phyloP scores from a whole-genome alignment of 1,140 invertebrate species.

The Ridgeia piscesae region DNA sequence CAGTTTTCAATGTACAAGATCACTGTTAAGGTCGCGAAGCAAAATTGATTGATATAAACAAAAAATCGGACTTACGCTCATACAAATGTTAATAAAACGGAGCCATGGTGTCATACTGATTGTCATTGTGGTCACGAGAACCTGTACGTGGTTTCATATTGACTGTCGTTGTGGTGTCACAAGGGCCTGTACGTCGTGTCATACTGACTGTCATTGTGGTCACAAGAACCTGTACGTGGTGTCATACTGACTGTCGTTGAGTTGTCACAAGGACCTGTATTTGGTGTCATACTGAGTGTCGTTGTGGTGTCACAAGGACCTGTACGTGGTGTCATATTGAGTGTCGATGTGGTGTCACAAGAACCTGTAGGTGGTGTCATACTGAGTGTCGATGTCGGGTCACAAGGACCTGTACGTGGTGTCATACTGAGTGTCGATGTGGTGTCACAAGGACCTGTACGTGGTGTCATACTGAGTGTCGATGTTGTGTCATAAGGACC shows the following conservation, averaged over 20 bases:
- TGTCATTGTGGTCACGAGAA: no score
- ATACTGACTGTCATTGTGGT: constrained; percentile 22
- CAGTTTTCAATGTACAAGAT: no score
- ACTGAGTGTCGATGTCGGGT: no score
- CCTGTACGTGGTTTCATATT: not conserved
- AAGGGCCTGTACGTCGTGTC: not conserved
- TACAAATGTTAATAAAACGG: no score
- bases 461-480: not conserved
- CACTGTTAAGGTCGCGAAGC: no score
- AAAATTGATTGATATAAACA: no score
- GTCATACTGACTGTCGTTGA: no score
- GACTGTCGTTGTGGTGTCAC: not conserved
- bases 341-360: constrained; percentile 35
- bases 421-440: not conserved
- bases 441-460: not conserved
- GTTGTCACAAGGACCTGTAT: no score
- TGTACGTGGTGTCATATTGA: not conserved
- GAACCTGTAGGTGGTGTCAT: constrained; percentile 46
- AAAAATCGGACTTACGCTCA: no score
- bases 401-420: no score
- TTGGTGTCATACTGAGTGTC: not conserved
- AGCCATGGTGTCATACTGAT: no score
- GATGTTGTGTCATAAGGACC: no score
- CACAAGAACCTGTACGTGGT: constrained; percentile 47
- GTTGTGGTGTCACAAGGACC: not conserved